Evolutionary conservation across 30 jellyfish, hydroid and myxozoan genomes (phyloP), one percentile per base, ranked within the genome.

Genomic region (Clytia hemisphaerica): DNA sequence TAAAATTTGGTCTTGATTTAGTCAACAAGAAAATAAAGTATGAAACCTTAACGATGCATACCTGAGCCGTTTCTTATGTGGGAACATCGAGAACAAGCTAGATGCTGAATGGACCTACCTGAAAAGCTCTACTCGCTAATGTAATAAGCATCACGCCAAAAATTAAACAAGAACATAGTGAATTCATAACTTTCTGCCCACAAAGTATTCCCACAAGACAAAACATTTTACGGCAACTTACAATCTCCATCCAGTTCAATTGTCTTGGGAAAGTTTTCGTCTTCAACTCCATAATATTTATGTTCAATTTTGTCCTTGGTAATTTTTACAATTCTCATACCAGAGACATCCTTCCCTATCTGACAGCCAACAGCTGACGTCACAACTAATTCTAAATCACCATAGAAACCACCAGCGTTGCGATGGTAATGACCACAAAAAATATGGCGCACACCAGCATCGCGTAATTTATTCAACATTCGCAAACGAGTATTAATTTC

Each of bases 351-450:
- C 49, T 74, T 37, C 15, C 97, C 97, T 45, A 88, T 26, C 51
- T 88, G 97, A 36, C 93, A 88, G 2, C 97, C 97, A 28, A 88
- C 71, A 12, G 97, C 97, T 58, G 88, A 60, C 25, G 95, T 74
- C 10, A 88, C 95, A 50, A 70, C 70, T 73, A 88, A 84, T 63
- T 88, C 97, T 9, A 88, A 61, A 32, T 71, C 91, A 2, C 76
- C 93, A 60, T 80, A 79, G 19, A 59, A 21, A 25, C 95, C 97
- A 0, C 95, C 97, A 2, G 95, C 97, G 81, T 88, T 88, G 51
- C 93, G 62, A 54, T 88, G 97, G 51, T 88, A 88, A 83, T 88
- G 97, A 3, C 97, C 97, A 0, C 95, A 83, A 67, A 88, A 88
- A 29, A 86, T 80, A 67, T 80, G 82, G 16, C 50, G 61, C 15